phyloP scores from a whole-genome alignment of 23 tunicate species.

The Ascidia mentula region DNA sequence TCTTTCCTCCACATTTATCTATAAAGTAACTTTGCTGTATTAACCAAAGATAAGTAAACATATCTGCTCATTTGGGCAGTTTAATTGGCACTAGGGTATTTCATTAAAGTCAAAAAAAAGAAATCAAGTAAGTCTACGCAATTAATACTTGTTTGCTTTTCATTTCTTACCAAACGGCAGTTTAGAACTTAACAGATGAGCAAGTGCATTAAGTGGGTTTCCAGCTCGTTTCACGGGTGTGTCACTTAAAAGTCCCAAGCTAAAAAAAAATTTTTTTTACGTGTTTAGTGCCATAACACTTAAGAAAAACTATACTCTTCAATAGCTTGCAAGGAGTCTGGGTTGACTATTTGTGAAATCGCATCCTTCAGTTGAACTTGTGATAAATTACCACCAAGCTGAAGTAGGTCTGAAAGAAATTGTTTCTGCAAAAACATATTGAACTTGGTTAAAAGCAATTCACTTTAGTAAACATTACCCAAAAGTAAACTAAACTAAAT shows the following conservation, averaged over 20 bases:
- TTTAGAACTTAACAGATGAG: constrained; percentile 37
- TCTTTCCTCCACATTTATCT: no score
- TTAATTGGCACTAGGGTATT: no score
- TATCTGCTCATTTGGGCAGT: no score
- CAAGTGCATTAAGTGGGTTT: constrained; percentile 68
- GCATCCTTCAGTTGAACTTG: constrained; percentile 31
- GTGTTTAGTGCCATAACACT: background rate
- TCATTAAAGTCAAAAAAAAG: no score
- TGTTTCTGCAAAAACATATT: constrained; percentile 40
- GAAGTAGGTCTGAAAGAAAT: constrained; percentile 33
- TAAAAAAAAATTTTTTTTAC: background rate
- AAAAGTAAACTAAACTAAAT: no score
- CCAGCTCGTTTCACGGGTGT: constrained; percentile 24
- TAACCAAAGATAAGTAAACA: background rate
- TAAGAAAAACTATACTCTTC: constrained; percentile 31
- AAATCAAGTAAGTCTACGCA: no score
- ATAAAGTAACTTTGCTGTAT: background rate
- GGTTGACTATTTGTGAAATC: constrained; percentile 53
- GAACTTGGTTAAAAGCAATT: background rate
- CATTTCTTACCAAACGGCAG: constrained; percentile 64
- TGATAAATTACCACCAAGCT: constrained; percentile 22
- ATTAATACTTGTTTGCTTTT: no score
- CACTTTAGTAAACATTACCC: no score
- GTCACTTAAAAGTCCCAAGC: constrained; percentile 69
- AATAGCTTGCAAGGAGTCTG: constrained; percentile 41